phyloP scores from a whole-genome alignment of 37 sponge, comb jelly and placozoan genomes.

The Crambe crambe region DNA sequence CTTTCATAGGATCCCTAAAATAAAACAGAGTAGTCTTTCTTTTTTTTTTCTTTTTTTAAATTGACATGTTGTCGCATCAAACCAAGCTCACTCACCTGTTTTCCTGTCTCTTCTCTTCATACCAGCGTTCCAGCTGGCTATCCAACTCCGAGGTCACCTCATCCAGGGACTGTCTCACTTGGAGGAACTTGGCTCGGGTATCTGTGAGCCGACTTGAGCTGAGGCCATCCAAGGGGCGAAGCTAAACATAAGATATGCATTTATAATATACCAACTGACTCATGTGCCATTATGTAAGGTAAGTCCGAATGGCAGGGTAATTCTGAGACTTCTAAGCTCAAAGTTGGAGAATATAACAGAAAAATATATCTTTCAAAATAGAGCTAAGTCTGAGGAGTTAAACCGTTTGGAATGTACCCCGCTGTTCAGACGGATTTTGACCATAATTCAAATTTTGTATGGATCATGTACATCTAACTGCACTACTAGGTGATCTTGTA shows the following conservation, averaged over 20 bases:
- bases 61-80: no score
- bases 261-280: not conserved
- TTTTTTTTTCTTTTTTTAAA: no score
- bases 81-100: constrained; percentile 35
- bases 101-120: constrained; percentile 7
- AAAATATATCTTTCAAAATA: constrained; percentile 1
- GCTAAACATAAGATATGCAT: not conserved
- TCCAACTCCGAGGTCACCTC: constrained; percentile 57
- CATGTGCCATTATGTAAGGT: no score
- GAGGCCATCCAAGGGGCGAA: constrained; percentile 35
- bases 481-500: no score
- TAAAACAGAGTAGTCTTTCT: no score
- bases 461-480: no score
- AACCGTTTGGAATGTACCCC: no score
- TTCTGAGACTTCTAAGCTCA: not conserved
- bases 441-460: no score
- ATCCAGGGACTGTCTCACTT: constrained; percentile 5
- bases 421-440: no score
- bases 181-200: constrained; percentile 15
- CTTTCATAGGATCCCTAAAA: constrained; percentile 24
- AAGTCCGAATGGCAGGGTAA: not conserved
- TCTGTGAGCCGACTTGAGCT: constrained; percentile 17
- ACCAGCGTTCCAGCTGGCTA: constrained; percentile 46
- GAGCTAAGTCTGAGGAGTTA: no score
- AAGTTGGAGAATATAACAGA: not conserved